Evolutionary conservation across 2,888 invertebrate genomes (phyloP).

Genomic region (Acleris cristana): DNA sequence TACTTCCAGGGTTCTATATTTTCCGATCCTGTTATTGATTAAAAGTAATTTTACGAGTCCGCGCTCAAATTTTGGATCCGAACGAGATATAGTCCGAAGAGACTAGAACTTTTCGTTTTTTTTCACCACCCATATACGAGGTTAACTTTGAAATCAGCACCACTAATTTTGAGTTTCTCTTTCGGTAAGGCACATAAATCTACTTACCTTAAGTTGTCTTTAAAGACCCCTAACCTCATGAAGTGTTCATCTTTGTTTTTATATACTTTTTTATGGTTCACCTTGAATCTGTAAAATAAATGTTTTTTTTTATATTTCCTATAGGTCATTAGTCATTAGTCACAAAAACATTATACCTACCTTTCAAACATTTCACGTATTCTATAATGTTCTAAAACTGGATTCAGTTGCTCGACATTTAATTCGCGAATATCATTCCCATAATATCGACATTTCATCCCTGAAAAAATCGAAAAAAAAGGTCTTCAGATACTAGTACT

Average conservation of each 20-base stretch:
- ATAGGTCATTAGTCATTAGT: too few species aligned
- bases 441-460: slow-evolving; percentile 8
- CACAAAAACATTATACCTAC: slow-evolving; percentile 17
- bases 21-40: too few species aligned
- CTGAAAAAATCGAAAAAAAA: slow-evolving; percentile 14
- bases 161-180: too few species aligned
- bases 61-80: too few species aligned
- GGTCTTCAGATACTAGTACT: too few species aligned
- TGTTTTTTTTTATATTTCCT: background rate
- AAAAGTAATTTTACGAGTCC: too few species aligned
- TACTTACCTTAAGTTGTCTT: slow-evolving; percentile 40
- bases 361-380: slow-evolving; percentile 32
- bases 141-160: too few species aligned
- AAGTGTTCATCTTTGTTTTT: slow-evolving; percentile 30
- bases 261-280: slow-evolving; percentile 35
- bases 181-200: too few species aligned
- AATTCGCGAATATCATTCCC: slow-evolving; percentile 19
- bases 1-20: too few species aligned
- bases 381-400: slow-evolving; percentile 25
- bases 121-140: too few species aligned
- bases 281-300: slow-evolving; percentile 37
- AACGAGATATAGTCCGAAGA: too few species aligned
- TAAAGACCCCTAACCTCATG: slow-evolving; percentile 33
- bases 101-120: too few species aligned
- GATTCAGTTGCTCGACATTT: slow-evolving; percentile 29